These are phyloP conservation scores for Drymonia ruficornis DNA, from an alignment of 2,888 invertebrate species.

Conservation along the genomic window DNA sequence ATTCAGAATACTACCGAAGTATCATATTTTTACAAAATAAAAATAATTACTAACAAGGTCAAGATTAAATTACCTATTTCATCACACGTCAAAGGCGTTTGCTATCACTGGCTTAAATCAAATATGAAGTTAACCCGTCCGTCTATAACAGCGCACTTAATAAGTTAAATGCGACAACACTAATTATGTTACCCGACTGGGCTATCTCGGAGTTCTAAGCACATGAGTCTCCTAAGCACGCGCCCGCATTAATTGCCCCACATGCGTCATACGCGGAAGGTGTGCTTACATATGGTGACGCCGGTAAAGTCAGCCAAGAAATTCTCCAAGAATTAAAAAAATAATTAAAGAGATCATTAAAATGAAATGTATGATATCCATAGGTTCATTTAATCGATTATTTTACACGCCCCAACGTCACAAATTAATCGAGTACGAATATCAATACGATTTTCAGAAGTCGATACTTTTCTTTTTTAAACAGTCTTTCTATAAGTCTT, in stretches of 20 bases:
- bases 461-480: background rate
- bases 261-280: slow-evolving; percentile 65
- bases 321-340: no score
- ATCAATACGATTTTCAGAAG: no score
- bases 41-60: no score
- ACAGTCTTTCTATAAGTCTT: background rate
- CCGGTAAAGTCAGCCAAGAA: background rate
- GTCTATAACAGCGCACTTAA: slow-evolving; percentile 31
- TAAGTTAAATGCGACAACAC: slow-evolving; percentile 35
- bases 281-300: slow-evolving; percentile 40
- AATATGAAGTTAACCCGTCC: background rate
- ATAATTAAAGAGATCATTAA: no score
- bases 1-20: background rate
- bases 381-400: no score
- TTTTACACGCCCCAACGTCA: no score
- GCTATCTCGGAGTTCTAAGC: slow-evolving; percentile 31
- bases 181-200: slow-evolving; percentile 43
- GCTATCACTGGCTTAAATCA: background rate
- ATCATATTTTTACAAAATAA: no score
- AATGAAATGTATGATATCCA: no score
- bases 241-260: slow-evolving; percentile 62
- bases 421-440: no score
- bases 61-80: no score
- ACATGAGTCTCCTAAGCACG: slow-evolving; percentile 14
- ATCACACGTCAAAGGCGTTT: background rate